Conservation (phyloP, 1,140 invertebrate genomes). For the Glossosoma conforme region DNA sequence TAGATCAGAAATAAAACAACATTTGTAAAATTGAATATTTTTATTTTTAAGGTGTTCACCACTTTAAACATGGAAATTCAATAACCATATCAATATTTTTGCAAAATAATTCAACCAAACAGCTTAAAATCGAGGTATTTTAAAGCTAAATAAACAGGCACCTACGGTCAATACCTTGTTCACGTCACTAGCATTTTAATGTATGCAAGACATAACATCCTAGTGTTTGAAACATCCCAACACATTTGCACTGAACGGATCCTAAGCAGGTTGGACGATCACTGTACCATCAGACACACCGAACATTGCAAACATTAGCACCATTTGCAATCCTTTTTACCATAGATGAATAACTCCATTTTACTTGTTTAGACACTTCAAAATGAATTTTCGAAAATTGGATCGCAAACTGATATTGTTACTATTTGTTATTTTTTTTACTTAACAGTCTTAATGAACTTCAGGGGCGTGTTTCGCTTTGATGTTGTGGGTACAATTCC, state of each 20-base stretch:
- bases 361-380: neutral
- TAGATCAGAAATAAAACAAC: conserved; percentile 8
- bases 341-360: neutral
- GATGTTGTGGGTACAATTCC: neutral
- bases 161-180: conserved; percentile 31
- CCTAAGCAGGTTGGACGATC: neutral
- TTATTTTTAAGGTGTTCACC: conserved; percentile 16
- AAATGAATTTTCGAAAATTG: neutral
- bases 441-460: no score
- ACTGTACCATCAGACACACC: neutral
- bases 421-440: no score
- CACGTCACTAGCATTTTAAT: conserved; percentile 25
- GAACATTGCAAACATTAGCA: conserved; percentile 15
- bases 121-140: conserved; percentile 24
- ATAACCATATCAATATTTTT: conserved; percentile 3
- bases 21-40: conserved; percentile 16
- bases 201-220: conserved; percentile 2
- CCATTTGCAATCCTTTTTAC: conserved; percentile 11
- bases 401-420: neutral
- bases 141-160: conserved; percentile 32
- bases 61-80: conserved; percentile 1
- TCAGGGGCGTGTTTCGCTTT: neutral
- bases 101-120: conserved; percentile 25
- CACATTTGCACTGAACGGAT: conserved; percentile 6
- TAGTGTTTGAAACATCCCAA: conserved; percentile 1